A percentile compares a stretch with the other conserved stretches of the same genome.
Conservation (phyloP, 2,888 invertebrate genomes). For the Xestia rhomboidea region DNA sequence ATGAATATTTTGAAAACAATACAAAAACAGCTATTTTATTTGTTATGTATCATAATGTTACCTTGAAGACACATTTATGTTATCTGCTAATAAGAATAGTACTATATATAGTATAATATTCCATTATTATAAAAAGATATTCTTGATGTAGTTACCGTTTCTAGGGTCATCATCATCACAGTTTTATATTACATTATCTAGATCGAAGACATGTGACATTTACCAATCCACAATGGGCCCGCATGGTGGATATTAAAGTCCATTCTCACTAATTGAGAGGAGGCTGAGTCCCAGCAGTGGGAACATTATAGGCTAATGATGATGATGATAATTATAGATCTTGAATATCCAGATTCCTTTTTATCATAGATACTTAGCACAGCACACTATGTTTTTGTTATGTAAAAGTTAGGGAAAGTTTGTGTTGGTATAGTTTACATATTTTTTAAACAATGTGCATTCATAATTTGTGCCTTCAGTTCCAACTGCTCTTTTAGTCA, state of each 20-base stretch:
- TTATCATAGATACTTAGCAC: neutral
- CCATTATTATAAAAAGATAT: neutral
- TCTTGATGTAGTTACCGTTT: neutral
- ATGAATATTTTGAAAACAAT: conserved; percentile 7
- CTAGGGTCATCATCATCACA: neutral
- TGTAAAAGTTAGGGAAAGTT: neutral
- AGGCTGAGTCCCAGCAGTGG: too few species aligned
- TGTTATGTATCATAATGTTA: neutral
- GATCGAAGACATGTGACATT: too few species aligned
- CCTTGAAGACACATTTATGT: neutral
- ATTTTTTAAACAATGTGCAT: too few species aligned
- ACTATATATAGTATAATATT: too few species aligned
- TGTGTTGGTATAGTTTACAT: too few species aligned
- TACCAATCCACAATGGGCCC: too few species aligned
- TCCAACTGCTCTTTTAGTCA: neutral
- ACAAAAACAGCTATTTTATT: neutral
- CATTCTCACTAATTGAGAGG: too few species aligned
- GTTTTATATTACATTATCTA: neutral
- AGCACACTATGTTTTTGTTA: neutral
- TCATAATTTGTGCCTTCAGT: too few species aligned
- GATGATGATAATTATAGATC: neutral
- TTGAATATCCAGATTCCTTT: neutral
- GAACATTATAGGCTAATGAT: too few species aligned
- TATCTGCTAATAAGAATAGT: neutral
- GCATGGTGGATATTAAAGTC: too few species aligned